Base-by-base conservation (phyloP, 2,113 vertebrate species). In the Alexandromys fortis region DNA sequence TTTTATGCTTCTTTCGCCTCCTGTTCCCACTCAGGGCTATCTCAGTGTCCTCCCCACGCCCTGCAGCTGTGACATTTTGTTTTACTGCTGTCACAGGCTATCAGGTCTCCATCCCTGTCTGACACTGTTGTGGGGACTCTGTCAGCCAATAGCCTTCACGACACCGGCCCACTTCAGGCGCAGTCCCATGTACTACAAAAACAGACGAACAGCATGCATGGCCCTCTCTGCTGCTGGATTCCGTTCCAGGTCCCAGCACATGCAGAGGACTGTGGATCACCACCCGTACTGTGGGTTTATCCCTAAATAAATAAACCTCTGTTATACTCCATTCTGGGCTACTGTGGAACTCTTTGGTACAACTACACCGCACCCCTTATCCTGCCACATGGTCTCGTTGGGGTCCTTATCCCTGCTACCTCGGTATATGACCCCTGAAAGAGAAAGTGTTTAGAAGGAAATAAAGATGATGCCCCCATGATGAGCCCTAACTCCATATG, bases 171-270 rank as follows among this genome's bases (percentile, higher is more conserved):
- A 21, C 58, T 58, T 58, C 58, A 2, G 58, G 58, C 58, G 6
- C 2, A 19, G 58, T 58, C 58, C 21, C 58, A 21, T 58, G 6
- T 7, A 0, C 19, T 7, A 21, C 21, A 58, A 21, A 52, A 58
- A 0, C 55, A 58, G 55, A 19, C 17, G 6, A 58, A 21, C 58
- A 7, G 6, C 19, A 21, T 21, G 19, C 0, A 1, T 2, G 58
- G 58, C 58, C 58, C 58, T 21, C 58, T 58, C 7, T 58, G 58
- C 19, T 58, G 58, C 58, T 58, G 58, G 58, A 58, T 58, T 58
- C 6, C 1, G 6, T 21, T 58, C 58, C 58, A 58, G 58, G 21
- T 58, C 58, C 58, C 19, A 58, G 19, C 1, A 1, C 58, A 58
- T 21, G 58, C 58, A 58, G 58, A 58, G 58, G 19, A 58, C 58